Evolutionary conservation across 64 coral and sea anemone genomes (phyloP), one percentile per base, ranked within the genome.

Genomic region (Dendronephthya gigantea): DNA sequence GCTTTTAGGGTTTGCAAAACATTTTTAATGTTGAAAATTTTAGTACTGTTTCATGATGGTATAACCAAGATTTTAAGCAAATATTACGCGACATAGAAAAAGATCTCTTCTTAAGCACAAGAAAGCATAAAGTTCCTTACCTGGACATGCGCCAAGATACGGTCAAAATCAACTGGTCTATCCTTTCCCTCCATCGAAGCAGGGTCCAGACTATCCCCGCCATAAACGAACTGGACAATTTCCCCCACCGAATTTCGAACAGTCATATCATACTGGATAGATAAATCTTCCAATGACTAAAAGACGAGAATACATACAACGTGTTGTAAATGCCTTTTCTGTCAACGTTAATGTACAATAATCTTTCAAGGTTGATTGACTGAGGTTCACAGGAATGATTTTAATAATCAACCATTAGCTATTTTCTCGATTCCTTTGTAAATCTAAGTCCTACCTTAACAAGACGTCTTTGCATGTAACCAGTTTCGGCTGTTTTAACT

Each of bases 161-260:
- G 92, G 19, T 48, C 70, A 12, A 91, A 97, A 68, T 97, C 94
- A 48, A 97, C 74, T 65, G 94, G 94, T 70, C 90, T 93, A 34
- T 97, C 94, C 41, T 97, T 97, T n/a, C 94, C 94, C 34, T 97
- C 94, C 94, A 97, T 97, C 35, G 86, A 90, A 72, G 94, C 88
- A 15, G 94, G 94, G 14, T 97, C 94, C 86, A 97, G 65, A 8
- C 94, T 91, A 55, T 97, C 94, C 83, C 92, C 94, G 8, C 94
- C 94, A 28, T 97, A 97, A 36, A 89, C 86, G 65, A 97, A 93
- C 92, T 97, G 94, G 15, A 97, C 92, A 35, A 97, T 93, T 81
- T 97, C 91, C 4, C 94, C 94, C 2, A 91, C 82, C 0, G 94
- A 97, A 68, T 93, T 97, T 32, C 94, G 86, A 0, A 97, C 94